Conservation (phyloP, 30 jellyfish, hydroid and myxozoan species). For the Nemopilema nomurai region DNA sequence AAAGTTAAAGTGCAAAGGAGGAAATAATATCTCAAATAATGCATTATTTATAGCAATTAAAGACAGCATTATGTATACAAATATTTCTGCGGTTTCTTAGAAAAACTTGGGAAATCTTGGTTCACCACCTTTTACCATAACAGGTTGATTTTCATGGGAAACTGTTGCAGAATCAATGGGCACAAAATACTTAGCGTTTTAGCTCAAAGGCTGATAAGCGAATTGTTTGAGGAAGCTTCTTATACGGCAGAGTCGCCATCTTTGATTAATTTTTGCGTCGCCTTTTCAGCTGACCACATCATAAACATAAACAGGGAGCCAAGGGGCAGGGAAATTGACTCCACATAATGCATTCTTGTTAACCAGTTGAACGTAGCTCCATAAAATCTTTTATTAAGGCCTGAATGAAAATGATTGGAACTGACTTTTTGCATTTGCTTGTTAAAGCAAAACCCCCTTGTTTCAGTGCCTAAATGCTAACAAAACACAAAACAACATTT, state of each 20-base stretch:
- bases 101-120: not conserved
- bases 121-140: not conserved
- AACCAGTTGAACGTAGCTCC: not conserved
- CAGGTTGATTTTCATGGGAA: not conserved
- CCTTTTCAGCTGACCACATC: not conserved
- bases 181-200: not conserved
- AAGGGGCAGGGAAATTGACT: not conserved
- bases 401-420: too few relatives aligned
- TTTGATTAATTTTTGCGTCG: slow-evolving; percentile 6
- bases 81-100: slow-evolving; percentile 5
- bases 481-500: too few relatives aligned
- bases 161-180: not conserved
- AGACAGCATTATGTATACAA: not conserved
- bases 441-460: too few relatives aligned
- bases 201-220: not conserved
- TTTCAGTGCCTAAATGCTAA: too few relatives aligned
- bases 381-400: too few relatives aligned
- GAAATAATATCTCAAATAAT: slow-evolving; percentile 5
- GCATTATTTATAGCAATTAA: not conserved
- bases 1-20: not conserved
- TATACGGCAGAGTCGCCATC: not conserved
- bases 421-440: too few relatives aligned
- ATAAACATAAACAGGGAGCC: not conserved
- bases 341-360: not conserved
- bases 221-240: not conserved